phyloP scores from a whole-genome alignment of 2,113 vertebrate species.

The Jacana jacana region DNA sequence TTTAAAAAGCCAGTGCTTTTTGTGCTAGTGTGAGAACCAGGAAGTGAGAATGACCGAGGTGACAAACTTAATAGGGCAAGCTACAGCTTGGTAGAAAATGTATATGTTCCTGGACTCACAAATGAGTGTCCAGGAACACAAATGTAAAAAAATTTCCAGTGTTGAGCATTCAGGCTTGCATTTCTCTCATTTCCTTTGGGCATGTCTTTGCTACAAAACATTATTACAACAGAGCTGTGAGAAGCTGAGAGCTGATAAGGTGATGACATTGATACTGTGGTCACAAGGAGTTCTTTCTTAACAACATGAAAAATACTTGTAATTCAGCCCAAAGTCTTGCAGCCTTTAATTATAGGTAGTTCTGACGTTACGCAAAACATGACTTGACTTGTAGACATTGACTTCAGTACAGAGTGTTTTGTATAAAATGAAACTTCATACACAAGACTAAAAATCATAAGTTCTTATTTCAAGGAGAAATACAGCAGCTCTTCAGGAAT shows the following conservation, averaged over 20 bases:
- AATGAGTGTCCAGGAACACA: background rate
- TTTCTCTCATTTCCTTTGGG: background rate
- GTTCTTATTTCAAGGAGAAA: background rate
- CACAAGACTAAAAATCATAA: background rate
- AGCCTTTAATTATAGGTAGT: background rate
- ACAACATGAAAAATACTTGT: background rate
- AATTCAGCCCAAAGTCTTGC: slow-evolving; percentile 6
- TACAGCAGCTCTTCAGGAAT: background rate
- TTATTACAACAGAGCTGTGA: background rate
- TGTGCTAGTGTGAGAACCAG: slow-evolving; percentile 1
- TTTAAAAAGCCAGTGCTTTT: background rate
- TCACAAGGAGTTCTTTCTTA: background rate
- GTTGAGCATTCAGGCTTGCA: background rate
- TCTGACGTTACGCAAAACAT: background rate
- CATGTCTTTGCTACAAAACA: accelerated
- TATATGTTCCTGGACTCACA: background rate
- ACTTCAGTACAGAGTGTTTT: background rate
- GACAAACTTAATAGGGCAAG: background rate
- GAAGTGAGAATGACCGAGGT: background rate
- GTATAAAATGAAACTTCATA: background rate
- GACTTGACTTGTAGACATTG: background rate
- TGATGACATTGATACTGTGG: background rate
- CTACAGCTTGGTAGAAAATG: background rate
- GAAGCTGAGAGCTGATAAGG: slow-evolving; percentile 1
- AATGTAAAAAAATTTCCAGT: background rate